These are phyloP conservation scores for Mellilla xanthometata DNA, from an alignment of 2,888 invertebrate species.

Conservation along the genomic window DNA sequence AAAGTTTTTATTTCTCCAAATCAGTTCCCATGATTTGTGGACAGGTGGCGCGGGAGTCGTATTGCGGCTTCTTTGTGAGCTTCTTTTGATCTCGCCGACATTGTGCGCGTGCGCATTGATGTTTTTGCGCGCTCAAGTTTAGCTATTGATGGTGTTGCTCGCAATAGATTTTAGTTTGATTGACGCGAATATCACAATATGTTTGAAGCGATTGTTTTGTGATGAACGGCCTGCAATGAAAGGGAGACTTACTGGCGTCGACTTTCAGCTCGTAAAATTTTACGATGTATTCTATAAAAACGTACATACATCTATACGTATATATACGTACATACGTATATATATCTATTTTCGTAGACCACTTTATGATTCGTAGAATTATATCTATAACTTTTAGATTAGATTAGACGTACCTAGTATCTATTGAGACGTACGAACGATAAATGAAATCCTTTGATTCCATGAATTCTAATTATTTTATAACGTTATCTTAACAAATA, in stretches of 20 bases:
- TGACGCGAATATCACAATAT: constrained; percentile 30
- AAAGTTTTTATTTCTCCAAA: constrained; percentile 48
- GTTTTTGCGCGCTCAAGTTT: constrained; percentile 65
- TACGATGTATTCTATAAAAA: background rate
- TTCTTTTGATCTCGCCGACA: constrained; percentile 68
- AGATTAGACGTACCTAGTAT: no score
- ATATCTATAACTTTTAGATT: no score
- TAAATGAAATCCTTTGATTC: no score
- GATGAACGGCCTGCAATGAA: no score
- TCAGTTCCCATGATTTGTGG: constrained; percentile 74
- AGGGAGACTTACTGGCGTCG: constrained; percentile 18
- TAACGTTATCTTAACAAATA: no score
- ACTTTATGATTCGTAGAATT: no score
- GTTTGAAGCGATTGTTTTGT: constrained; percentile 18
- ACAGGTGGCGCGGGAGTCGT: constrained; percentile 74
- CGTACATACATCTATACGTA: background rate
- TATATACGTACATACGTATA: no score
- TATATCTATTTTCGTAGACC: no score
- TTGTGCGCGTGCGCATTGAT: constrained; percentile 70
- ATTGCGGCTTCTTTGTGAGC: constrained; percentile 65
- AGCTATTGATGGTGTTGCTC: constrained; percentile 46
- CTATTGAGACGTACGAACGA: no score
- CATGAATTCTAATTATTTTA: no score
- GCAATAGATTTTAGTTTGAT: constrained; percentile 42
- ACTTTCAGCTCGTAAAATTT: constrained; percentile 12